Evolutionary conservation across 2,113 vertebrate genomes (phyloP).

Genomic region (Crypturellus undulatus): DNA sequence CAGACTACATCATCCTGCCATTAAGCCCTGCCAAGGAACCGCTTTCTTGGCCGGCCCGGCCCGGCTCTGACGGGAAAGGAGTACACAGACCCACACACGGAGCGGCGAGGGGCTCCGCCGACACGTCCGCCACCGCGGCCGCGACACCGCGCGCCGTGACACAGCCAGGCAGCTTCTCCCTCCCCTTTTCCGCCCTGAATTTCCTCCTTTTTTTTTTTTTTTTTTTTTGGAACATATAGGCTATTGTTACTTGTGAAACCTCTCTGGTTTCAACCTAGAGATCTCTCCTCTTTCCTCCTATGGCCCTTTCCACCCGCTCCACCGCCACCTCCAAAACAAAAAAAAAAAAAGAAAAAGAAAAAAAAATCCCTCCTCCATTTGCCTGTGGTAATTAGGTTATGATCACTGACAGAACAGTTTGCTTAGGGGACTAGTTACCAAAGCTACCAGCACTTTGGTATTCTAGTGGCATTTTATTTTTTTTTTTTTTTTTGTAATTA

Average conservation of each 20-base stretch:
- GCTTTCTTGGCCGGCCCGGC: conserved; percentile 84
- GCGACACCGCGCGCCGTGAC: too few species aligned
- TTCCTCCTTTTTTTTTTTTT: too few species aligned
- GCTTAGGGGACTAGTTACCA: conserved; percentile 70
- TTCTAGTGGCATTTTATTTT: conserved; percentile 64
- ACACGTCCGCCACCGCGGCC: too few species aligned
- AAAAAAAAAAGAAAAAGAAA: background rate
- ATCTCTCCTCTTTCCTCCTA: background rate
- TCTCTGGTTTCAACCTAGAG: background rate
- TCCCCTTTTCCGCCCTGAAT: too few species aligned
- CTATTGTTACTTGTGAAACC: conserved; percentile 26
- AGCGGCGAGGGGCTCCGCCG: conserved; percentile 73
- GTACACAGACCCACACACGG: conserved; percentile 80
- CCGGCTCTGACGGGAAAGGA: conserved; percentile 85
- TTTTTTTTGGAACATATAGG: background rate
- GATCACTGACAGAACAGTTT: conserved; percentile 65
- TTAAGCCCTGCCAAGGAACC: conserved; percentile 86
- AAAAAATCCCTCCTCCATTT: background rate
- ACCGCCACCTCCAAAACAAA: background rate
- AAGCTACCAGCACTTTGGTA: conserved; percentile 59
- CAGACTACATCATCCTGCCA: conserved; percentile 87
- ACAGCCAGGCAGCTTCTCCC: too few species aligned
- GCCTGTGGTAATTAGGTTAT: conserved; percentile 64
- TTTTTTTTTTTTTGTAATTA: conserved; percentile 45
- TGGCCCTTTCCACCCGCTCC: too few species aligned